Base-by-base conservation (phyloP, 2,797 vertebrate genomes). In the Phyllotis vaccarum region DNA sequence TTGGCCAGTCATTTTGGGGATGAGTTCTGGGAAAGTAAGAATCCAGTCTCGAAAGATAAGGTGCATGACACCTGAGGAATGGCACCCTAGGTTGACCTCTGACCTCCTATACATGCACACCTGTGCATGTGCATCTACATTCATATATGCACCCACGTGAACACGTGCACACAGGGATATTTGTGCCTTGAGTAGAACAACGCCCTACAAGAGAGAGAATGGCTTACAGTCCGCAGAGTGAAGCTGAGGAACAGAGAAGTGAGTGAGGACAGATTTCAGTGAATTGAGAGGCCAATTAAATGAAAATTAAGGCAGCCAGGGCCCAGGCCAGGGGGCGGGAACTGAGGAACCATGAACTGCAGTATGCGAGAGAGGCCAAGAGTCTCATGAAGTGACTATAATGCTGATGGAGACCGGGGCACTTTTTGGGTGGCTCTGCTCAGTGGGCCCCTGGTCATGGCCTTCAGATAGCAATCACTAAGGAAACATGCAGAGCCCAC, bases 31-130 rank as follows among this genome's bases (percentile, higher is more conserved):
- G 19, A 68, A 68, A 52, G 3, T n/a, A 43, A 68, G 46, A 52
- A 24, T 68, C 62, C 31, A 27, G 0, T 68, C 46, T 86, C 31
- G 27, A 13, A 83, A 64, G 12, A 19, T 85, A 24, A 85, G 82
- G 62, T 52, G 46, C 11, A 17, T 24, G 22, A 13, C 62, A 49
- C 62, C 82, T n/a, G 21, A 27, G 21, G 62, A 49, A 24, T n/a
- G 62, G 24, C 46, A 64, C 31, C 19, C 43, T 43, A 86, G 56
- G 31, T 16, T 66, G 82, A 49, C 82, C 46, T 16, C 43, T n/a
- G 62, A 21, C 58, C 24, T 9, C 16, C 27, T 46, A 5, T 22
- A 16, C 0, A 14, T 6, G 0, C 6, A 2, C 43, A 40, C 6
- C 3, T 0, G 10, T 31, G 14, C 29, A 34, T 17, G 12, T 11